These are phyloP conservation scores for Drosophila nigrodunni DNA, from an alignment of 1,140 invertebrate genomes.

Conservation along the genomic window DNA sequence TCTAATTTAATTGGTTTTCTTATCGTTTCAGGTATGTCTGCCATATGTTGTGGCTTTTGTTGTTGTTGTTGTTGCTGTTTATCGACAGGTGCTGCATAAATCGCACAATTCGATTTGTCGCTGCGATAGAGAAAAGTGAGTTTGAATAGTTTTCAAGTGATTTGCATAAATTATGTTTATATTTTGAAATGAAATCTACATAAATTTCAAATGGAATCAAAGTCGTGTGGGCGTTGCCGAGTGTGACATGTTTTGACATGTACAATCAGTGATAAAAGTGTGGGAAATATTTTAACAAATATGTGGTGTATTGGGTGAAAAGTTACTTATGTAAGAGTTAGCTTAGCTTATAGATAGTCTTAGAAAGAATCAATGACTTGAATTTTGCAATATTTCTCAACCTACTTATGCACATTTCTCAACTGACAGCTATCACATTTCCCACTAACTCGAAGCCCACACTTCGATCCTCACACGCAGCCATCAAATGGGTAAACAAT, in stretches of 20 bases:
- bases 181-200: conserved; percentile 40
- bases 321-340: conserved; percentile 1
- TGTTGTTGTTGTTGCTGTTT: conserved; percentile 4
- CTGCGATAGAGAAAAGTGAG: conserved; percentile 55
- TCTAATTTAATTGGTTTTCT: conserved; percentile 53
- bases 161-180: conserved; percentile 73
- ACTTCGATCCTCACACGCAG: conserved; percentile 57
- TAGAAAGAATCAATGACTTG: not conserved
- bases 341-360: not conserved
- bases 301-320: conserved; percentile 2
- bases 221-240: conserved; percentile 45
- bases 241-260: conserved; percentile 56
- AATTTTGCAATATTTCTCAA: not conserved
- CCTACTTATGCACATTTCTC: conserved; percentile 33
- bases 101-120: conserved; percentile 40
- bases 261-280: conserved; percentile 22
- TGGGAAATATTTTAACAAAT: not conserved
- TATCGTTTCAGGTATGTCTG: conserved; percentile 70
- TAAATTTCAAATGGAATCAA: conserved; percentile 31
- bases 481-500: conserved; percentile 42
- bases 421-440: conserved; percentile 51
- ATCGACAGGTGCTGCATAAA: conserved; percentile 50
- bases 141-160: conserved; percentile 72
- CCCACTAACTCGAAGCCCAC: conserved; percentile 48
- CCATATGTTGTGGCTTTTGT: not conserved